A percentile compares a stretch with the other conserved stretches of the same genome.
Evolutionary conservation across 2,888 invertebrate species (phyloP).

Genomic region (Disparrhopalites patrizii): DNA sequence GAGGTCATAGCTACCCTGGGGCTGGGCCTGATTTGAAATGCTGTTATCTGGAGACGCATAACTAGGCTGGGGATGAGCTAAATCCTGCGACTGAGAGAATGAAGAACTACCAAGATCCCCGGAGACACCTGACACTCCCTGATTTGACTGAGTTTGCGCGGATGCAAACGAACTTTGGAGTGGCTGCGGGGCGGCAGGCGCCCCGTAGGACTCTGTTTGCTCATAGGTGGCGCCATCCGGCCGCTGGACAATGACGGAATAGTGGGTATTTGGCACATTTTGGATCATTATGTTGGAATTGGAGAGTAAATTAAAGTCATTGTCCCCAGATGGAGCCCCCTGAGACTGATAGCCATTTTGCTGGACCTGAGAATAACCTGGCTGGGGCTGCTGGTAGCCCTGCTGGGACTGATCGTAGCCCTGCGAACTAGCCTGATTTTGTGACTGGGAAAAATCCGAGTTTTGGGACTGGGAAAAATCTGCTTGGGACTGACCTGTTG

Average conservation of each 20-base stretch:
- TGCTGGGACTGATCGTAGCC: neutral
- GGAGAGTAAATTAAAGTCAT: neutral
- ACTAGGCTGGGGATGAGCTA: neutral
- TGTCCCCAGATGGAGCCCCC: neutral
- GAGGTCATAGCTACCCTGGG: conserved; percentile 13
- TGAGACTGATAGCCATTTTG: neutral
- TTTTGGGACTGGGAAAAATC: neutral
- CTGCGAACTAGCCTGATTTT: neutral
- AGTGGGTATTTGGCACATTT: conserved; percentile 27
- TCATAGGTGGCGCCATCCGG: conserved; percentile 19
- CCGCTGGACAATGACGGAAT: conserved; percentile 17
- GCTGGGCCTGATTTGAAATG: neutral
- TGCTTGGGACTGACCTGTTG: neutral
- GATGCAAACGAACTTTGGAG: neutral
- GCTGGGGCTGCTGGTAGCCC: neutral
- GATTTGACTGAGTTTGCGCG: neutral
- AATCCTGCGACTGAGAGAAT: too few relatives aligned
- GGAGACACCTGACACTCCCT: neutral
- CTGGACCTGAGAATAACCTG: neutral
- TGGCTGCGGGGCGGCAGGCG: neutral
- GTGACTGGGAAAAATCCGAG: neutral
- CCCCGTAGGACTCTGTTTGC: conserved; percentile 2
- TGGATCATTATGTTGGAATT: conserved; percentile 17
- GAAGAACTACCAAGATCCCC: too few relatives aligned
- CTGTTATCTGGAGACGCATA: conserved; percentile 12